phyloP scores from a whole-genome alignment of 2,888 invertebrate genomes.

The Cheilosia vulpina region DNA sequence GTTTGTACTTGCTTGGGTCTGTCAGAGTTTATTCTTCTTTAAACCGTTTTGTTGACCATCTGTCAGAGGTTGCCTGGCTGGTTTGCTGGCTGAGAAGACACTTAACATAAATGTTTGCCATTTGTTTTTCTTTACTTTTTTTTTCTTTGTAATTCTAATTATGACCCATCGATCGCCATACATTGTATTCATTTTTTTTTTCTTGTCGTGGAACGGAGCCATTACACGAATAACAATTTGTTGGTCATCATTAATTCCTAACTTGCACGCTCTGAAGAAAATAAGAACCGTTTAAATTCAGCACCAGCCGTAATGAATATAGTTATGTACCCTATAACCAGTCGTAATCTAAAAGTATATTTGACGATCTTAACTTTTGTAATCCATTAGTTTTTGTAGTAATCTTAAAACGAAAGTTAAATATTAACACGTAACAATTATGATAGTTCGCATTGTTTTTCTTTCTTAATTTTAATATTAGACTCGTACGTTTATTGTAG shows the following conservation, averaged over 20 bases:
- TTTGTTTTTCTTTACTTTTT: conserved; percentile 33
- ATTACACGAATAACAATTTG: conserved; percentile 18
- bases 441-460: conserved; percentile 37
- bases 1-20: conserved; percentile 68
- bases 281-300: conserved; percentile 16
- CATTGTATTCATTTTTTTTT: conserved; percentile 48
- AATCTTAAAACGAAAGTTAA: conserved; percentile 53
- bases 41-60: conserved; percentile 2
- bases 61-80: conserved; percentile 4
- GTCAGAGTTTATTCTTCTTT: conserved; percentile 22
- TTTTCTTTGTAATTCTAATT: conserved; percentile 36
- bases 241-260: conserved; percentile 35
- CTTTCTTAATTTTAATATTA: conserved; percentile 59
- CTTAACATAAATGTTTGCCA: conserved; percentile 61
- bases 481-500: conserved; percentile 52
- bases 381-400: conserved; percentile 66
- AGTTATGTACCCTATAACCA: conserved; percentile 54
- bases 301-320: conserved; percentile 50
- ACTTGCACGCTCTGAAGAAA: conserved; percentile 29
- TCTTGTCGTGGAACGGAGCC: conserved; percentile 37
- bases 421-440: conserved; percentile 48
- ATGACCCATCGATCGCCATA: conserved; percentile 73
- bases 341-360: conserved; percentile 65
- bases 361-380: conserved; percentile 60
- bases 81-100: conserved; percentile 16